Base-by-base conservation (phyloP, 92 coral and sea anemone genomes). In the Actinernus sp. region DNA sequence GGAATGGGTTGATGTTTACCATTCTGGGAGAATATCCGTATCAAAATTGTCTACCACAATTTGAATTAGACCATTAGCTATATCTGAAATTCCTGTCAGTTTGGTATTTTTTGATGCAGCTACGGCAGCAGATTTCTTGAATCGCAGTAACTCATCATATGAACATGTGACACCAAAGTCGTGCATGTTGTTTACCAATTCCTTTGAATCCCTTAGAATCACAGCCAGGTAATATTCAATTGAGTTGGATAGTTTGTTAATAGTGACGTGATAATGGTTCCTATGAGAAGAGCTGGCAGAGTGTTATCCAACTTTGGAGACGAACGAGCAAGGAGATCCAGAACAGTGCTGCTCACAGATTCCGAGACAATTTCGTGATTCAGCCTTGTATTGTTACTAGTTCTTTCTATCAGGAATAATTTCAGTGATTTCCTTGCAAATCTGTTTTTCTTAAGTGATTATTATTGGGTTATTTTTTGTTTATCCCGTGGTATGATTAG, bases 31-130 rank as follows among this genome's bases (percentile, higher is more conserved):
- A 25, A 84, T 77, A 49, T 72, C 46, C 2, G 82, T 69, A 34
- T 85, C 92, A 72, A 85, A 85, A 28, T 79, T 78, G 45, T 85
- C 87, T 40, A 82, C 92, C 31, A 86, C 79, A 45, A 74, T 53
- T 54, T 86, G 87, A 27, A 79, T 66, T 34, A 85, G 78, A 0
- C 79, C 83, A 12, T 17, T 0, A 61, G 53, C 24, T 26, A 69
- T 74, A 31, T 79, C 51, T 4, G 72, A 2, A 1, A 86, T 79
- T n/a, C 87, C 80, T 27, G 73, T 73, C 0, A 80, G 83, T 50
- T 65, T 52, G 2, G 59, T 58, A 11, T 72, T 55, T 24, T 24
- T 72, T 17, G 65, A 65, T 20, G 92, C 79, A 31, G 83, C 87
- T 52, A 66, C 36, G 16, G 87, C 87, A 20, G 92, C 83, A 16